Evolutionary conservation across 2,888 invertebrate species (phyloP), one percentile per base, ranked within the genome.

Genomic region (Agonopterix arenella): DNA sequence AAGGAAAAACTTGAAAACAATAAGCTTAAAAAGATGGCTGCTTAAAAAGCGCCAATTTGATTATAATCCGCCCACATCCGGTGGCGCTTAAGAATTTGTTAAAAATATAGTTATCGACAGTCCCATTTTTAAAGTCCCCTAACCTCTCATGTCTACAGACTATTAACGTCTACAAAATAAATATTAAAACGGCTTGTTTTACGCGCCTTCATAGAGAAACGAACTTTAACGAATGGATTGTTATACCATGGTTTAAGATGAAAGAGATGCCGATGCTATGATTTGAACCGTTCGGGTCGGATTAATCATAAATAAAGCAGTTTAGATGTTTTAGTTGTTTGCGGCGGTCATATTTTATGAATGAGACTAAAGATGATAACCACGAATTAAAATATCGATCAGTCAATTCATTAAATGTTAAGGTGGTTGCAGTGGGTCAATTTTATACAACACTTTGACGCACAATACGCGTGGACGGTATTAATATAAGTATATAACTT

Each of bases 11-110:
- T 40, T 52, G 52, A 57, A 61, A 61, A 60, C 57, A 64, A 59
- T 56, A 51, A 56, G 48, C 40, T 28, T 44, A 47, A 42, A 60
- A 47, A 49, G 51, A 46, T 50, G 53, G 58, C 59, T 61, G 59
- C 62, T 52, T 53, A 52, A 56, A 50, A 50, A 11, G 43, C 38
- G 52, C 54, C 50, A 57, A 70, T 59, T 61, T 54, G 56, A 51
- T 58, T 53, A 49, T 58, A 68, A 70, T 68, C 70, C 71, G 60
- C 73, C 75, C 65, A 72, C 73, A 73, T 83, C 83, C 83, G 81
- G 80, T 80, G 82, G 80, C 80, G 83, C 76, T 75, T 64, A 53
- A 52, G 28, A 28, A 56, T 53, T 46, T 56, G 48, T 52, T 56
- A 54, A 46, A 45, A 28, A 42, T 18, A 65, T 59, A 60, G 60